Evolutionary conservation across 2,888 invertebrate genomes (phyloP), one percentile per base, ranked within the genome.

Genomic region (Pardosa pseudoannulata): DNA sequence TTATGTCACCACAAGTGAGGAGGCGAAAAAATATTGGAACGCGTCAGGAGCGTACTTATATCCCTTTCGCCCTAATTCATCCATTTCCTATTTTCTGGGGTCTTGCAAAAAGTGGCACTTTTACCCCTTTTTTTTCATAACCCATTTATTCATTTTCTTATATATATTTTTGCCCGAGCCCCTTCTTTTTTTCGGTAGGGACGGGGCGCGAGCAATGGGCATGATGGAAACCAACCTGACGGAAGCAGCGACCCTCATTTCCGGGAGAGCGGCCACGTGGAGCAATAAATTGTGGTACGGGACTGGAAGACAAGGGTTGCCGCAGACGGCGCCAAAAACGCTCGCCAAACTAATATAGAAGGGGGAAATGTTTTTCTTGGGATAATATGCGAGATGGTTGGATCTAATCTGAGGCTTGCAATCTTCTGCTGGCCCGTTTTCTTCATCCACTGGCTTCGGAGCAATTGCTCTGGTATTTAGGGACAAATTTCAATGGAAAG

Each of bases 161-260:
- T 56, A 23, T 56, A 56, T 56, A 56, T 56, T 56, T 56, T n/a
- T 70, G 23, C 65, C 13, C 39, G 28, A 72, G 65, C 65, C 56
- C 36, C 32, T 70, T 71, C 65, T 28, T 29, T 71, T 27, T 28
- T 41, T 27, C 29, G 23, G 64, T 23, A 28, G 1, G 62, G 74
- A 36, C 46, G 23, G 67, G 28, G 71, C 72, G 72, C 71, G 39
- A 31, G 79, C 78, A 74, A 65, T 75, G 70, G 87, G 76, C 75
- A 87, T 87, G 87, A 80, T 87, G 80, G 87, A 87, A 80, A 67
- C 80, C 87, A 80, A 87, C 87, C 87, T 87, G 87, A 87, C 87
- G 87, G 87, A 87, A 87, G 87, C 76, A 73, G 75, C 70, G 76
- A 72, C 87, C 80, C 80, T 87, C 36, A 87, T 87, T 87, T 87